A percentile compares a stretch with the other conserved stretches of the same genome.
phyloP scores from a whole-genome alignment of 1,140 invertebrate genomes.

The Contarinia nasturtii region DNA sequence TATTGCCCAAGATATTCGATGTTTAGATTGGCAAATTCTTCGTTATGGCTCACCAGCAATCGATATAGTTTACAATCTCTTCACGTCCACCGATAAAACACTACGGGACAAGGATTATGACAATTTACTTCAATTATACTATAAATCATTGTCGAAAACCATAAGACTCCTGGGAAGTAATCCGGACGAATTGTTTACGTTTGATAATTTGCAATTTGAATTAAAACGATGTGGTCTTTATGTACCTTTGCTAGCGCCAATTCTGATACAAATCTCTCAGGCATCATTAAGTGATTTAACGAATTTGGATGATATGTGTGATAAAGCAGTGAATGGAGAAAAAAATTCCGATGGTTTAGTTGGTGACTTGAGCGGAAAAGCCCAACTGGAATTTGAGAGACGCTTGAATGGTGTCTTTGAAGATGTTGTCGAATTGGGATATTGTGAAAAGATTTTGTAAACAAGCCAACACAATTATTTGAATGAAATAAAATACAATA shows the following conservation, averaged over 20 bases:
- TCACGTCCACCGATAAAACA: conserved; percentile 27
- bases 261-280: conserved; percentile 19
- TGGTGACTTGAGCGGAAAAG: not conserved
- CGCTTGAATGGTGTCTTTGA: not conserved
- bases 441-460: not conserved
- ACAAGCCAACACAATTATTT: no score
- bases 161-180: conserved; percentile 19
- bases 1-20: conserved; percentile 20
- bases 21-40: conserved; percentile 35
- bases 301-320: conserved; percentile 11
- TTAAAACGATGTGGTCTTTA: conserved; percentile 17
- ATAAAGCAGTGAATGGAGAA: not conserved
- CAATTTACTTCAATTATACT: conserved; percentile 30
- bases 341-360: not conserved
- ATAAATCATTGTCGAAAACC: conserved; percentile 25
- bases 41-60: conserved; percentile 33
- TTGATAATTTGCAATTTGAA: conserved; percentile 20
- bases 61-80: conserved; percentile 36
- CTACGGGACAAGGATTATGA: conserved; percentile 26
- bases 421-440: not conserved
- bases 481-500: no score
- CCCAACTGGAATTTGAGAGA: not conserved
- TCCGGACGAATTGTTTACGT: conserved; percentile 26
- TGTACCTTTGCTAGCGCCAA: conserved; percentile 19
- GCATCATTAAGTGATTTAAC: conserved; percentile 13